Percentiles rank a stretch among this genome's conserved stretches.
These are phyloP conservation scores for Trachymyrmex septentrionalis DNA, from an alignment of 1,140 invertebrate species.

Conservation along the genomic window DNA sequence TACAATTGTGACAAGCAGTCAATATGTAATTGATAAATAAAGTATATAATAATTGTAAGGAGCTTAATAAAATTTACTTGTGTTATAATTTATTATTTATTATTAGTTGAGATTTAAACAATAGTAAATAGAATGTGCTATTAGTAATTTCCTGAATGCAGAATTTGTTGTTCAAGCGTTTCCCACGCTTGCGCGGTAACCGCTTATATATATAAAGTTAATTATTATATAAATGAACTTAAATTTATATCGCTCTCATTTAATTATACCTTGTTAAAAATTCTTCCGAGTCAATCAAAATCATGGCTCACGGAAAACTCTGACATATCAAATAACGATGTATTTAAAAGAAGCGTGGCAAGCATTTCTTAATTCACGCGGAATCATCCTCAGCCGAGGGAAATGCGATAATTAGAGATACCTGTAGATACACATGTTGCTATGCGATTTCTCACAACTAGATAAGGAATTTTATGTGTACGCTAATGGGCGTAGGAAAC, in stretches of 20 bases:
- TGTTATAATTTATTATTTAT: slow-evolving; percentile 12
- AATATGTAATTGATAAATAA: not conserved
- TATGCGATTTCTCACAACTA: slow-evolving; percentile 54
- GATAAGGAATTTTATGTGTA: slow-evolving; percentile 60
- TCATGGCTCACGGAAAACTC: slow-evolving; percentile 16
- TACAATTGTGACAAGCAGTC: not conserved
- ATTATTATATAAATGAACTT: slow-evolving; percentile 36
- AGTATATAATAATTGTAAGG: not conserved
- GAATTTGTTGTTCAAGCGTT: slow-evolving; percentile 17
- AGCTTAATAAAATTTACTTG: not conserved
- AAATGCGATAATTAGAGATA: slow-evolving; percentile 62
- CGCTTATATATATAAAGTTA: slow-evolving; percentile 4
- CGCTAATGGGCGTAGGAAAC: slow-evolving; percentile 60
- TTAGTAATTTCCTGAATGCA: not conserved
- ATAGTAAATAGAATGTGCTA: not conserved
- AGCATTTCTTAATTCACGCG: slow-evolving; percentile 44
- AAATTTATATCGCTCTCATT: slow-evolving; percentile 43
- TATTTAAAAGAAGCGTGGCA: slow-evolving; percentile 22
- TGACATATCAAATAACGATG: not conserved
- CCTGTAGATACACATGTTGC: slow-evolving; percentile 59
- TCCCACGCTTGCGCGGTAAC: slow-evolving; percentile 8
- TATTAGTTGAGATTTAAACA: not conserved
- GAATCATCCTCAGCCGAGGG: slow-evolving; percentile 28
- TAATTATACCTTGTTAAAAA: slow-evolving; percentile 34
- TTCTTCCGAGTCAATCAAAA: slow-evolving; percentile 31